Evolutionary conservation across 23 tunicate species (phyloP).

Genomic region (Phallusia fumigata): DNA sequence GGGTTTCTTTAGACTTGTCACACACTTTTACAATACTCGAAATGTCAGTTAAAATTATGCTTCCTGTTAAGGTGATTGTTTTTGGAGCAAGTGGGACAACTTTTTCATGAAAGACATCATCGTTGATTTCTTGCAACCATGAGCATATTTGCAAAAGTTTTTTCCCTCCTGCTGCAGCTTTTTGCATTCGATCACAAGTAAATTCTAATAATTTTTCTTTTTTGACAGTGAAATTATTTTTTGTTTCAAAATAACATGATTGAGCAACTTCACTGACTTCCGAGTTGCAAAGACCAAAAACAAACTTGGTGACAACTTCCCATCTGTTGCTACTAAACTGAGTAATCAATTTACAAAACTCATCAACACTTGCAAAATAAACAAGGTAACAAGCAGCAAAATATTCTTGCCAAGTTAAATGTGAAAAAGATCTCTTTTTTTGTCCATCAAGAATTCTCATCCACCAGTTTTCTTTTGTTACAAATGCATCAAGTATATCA

Average conservation of each 20-base stretch:
- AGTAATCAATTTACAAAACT: not conserved
- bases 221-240: too few species aligned
- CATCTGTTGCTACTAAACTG: not conserved
- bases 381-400: conserved; percentile 13
- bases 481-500: not conserved
- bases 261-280: too few species aligned
- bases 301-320: not conserved
- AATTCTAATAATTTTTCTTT: not conserved
- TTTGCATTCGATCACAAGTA: not conserved
- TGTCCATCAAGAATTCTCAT: not conserved
- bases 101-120: not conserved
- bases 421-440: not conserved
- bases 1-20: not conserved
- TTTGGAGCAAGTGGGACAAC: not conserved
- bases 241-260: not conserved
- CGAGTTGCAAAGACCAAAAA: conserved; percentile 10
- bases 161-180: too few species aligned
- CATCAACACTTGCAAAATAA: not conserved
- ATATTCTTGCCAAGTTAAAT: conserved; percentile 1
- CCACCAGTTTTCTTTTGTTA: not conserved
- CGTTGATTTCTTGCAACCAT: too few species aligned
- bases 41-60: not conserved
- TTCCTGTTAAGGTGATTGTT: not conserved
- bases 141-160: too few species aligned
- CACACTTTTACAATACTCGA: not conserved